These are phyloP conservation scores for Hycleus phaleratus DNA, from an alignment of 1,140 invertebrate genomes.

Conservation along the genomic window DNA sequence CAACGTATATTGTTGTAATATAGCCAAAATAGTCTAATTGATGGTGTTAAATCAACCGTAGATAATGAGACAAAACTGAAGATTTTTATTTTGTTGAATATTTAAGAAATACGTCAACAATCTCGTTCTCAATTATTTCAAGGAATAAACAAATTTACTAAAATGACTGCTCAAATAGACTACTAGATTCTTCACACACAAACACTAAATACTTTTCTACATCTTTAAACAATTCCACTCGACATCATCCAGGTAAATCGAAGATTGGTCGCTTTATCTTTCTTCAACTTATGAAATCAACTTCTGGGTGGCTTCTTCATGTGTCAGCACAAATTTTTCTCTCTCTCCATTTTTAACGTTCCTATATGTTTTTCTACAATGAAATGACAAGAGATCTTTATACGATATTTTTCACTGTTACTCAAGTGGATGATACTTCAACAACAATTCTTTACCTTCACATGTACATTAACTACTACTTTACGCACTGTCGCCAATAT, in stretches of 20 bases:
- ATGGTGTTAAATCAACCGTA: not conserved
- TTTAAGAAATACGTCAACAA: not conserved
- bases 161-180: slow-evolving; percentile 10
- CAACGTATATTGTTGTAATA: too few relatives aligned
- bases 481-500: slow-evolving; percentile 15
- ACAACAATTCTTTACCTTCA: slow-evolving; percentile 4
- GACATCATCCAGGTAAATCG: not conserved
- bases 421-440: not conserved
- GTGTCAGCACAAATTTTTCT: slow-evolving; percentile 2
- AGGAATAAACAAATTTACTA: not conserved
- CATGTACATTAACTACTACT: slow-evolving; percentile 14
- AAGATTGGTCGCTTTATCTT: not conserved
- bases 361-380: too few relatives aligned
- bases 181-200: not conserved
- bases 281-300: not conserved
- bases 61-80: too few relatives aligned
- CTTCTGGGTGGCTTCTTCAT: slow-evolving; percentile 15
- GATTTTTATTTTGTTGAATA: too few relatives aligned
- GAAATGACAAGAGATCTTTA: too few relatives aligned
- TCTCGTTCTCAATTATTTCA: slow-evolving; percentile 7
- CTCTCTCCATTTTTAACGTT: too few relatives aligned
- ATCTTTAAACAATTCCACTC: slow-evolving; percentile 11
- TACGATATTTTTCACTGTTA: not conserved
- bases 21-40: slow-evolving; percentile 6
- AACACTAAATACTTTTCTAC: too few relatives aligned